phyloP scores from a whole-genome alignment of 2,113 vertebrate genomes.

The Amblyornis subalaris region DNA sequence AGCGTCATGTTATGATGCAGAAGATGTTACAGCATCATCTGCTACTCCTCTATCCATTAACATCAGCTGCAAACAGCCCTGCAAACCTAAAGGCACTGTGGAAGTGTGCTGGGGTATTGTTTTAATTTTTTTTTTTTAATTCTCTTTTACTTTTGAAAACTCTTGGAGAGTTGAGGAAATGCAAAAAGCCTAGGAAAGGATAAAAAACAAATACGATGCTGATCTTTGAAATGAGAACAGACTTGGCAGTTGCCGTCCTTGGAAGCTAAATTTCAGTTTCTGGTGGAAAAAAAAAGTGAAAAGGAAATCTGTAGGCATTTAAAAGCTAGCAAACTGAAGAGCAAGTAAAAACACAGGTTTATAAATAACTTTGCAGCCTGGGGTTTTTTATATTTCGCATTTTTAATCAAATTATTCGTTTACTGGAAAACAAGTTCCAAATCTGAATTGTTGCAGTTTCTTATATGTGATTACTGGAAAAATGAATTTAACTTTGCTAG shows the following conservation, averaged over 20 bases:
- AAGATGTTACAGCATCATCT: neutral
- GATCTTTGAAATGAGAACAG: neutral
- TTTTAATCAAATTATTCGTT: neutral
- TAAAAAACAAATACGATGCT: neutral
- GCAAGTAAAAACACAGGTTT: neutral
- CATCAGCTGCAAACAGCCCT: neutral
- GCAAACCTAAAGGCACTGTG: neutral
- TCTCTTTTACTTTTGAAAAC: neutral
- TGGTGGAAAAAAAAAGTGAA: neutral
- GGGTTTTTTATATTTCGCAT: neutral
- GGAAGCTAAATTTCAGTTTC: neutral
- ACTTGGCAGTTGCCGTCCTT: neutral
- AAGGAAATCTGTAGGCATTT: neutral
- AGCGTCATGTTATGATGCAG: no score
- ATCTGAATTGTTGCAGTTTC: neutral
- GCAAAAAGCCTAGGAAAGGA: neutral
- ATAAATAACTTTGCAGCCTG: neutral
- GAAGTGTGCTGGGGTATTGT: neutral
- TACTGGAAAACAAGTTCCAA: neutral
- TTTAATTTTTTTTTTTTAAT: neutral
- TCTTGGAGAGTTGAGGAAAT: neutral
- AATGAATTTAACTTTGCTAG: neutral
- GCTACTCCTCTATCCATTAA: neutral
- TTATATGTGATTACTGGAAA: neutral
- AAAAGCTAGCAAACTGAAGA: neutral